Percentiles rank a stretch among this genome's conserved stretches.
These are phyloP conservation scores for Brienomyrus longianalis DNA, from an alignment of 2,113 vertebrate species.

Conservation along the genomic window DNA sequence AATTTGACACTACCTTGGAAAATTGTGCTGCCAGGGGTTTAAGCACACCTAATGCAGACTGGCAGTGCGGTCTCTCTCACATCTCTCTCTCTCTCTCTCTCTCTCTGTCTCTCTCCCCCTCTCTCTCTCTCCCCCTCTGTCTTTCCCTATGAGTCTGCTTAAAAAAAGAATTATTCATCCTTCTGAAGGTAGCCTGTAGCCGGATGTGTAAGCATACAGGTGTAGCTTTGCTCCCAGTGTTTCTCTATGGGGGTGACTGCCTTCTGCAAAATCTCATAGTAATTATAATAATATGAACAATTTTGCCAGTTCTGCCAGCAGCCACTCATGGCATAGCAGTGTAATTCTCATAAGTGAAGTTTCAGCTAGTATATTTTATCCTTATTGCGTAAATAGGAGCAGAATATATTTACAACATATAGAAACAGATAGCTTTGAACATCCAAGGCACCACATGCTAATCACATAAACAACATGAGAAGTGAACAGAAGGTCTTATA, in stretches of 20 bases:
- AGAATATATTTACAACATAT: not conserved
- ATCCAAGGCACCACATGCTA: not conserved
- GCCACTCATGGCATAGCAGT: not conserved
- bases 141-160: not conserved
- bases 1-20: constrained; percentile 1
- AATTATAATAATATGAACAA: not conserved
- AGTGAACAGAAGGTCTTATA: not conserved
- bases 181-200: not conserved
- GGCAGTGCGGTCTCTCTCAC: not conserved
- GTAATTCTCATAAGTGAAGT: not conserved
- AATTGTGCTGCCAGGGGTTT: constrained; percentile 10
- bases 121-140: not conserved
- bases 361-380: not conserved
- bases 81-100: not conserved
- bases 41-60: constrained; percentile 18
- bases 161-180: not conserved
- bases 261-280: not conserved
- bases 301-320: not conserved
- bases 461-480: not conserved
- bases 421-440: not conserved
- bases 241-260: not conserved
- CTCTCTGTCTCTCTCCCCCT: not conserved
- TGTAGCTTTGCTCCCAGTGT: not conserved
- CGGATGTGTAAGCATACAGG: not conserved
- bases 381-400: not conserved